Evolutionary conservation across 1,140 invertebrate genomes (phyloP), one percentile per base, ranked within the genome.

Genomic region (Gonioctena quinquepunctata): DNA sequence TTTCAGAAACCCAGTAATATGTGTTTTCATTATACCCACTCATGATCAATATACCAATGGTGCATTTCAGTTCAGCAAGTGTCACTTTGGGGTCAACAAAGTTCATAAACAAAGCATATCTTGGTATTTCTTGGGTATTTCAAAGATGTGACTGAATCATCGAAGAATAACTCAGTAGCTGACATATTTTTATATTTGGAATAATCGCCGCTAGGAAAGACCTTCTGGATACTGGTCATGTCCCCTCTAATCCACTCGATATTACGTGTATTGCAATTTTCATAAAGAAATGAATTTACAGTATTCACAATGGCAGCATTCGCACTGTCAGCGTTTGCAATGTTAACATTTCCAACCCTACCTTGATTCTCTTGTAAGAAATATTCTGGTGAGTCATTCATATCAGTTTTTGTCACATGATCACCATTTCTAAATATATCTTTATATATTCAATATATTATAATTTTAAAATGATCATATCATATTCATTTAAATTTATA

Each of bases 11-110:
- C 80, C 80, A 81, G 64, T 81, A 81, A 68, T 67, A 33, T 69
- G 70, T 67, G 75, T 80, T 76, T 54, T 73, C 63, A 70, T 81
- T 77, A 65, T 82, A 82, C 42, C 79, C 80, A 54, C 75, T 69
- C 16, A 54, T 8, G 19, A 54, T 54, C 18, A 54, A 21, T 19
- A 54, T 54, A 19, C 16, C 50, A 19, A 54, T 54, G 11, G 19
- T 3, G 16, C 16, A 18, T 22, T 54, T 54, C 21, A 54, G 16
- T 54, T 54, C 50, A 19, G 16, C 50, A 19, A 19, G 16, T 54
- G 16, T 21, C 21, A 54, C 21, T 54, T 54, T 18, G 21, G 50
- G 50, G 21, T 22, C 21, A 18, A 18, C 13, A 54, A 22, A 54
- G 50, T 54, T 54, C 21, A 19, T 54, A 22, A 54, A 54, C 16